phyloP scores from a whole-genome alignment of 2,113 vertebrate species.

The Sinosuthora webbiana region DNA sequence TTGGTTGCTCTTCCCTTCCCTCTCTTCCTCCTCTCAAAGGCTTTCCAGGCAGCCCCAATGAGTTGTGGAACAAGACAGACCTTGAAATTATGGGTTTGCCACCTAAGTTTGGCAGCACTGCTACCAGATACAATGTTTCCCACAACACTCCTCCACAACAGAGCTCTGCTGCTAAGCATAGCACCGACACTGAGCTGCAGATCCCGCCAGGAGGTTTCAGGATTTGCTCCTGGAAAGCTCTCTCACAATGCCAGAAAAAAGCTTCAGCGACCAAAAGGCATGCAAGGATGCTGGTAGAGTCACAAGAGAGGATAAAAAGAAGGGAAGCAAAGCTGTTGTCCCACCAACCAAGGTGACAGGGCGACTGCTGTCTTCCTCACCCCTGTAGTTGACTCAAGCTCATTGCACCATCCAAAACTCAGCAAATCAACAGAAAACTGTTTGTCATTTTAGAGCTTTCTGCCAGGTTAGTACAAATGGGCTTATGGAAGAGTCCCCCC shows the following conservation, averaged over 20 bases:
- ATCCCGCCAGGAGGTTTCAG: not conserved
- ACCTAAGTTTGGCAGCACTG: not conserved
- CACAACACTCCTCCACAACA: conserved; percentile 20
- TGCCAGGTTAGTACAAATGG: not conserved
- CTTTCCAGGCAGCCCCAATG: not conserved
- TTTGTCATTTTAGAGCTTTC: not conserved
- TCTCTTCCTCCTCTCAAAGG: not conserved
- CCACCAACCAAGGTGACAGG: rapidly evolving
- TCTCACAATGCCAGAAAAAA: not conserved
- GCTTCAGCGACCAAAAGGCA: not conserved
- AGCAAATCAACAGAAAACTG: not conserved
- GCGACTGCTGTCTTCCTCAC: not conserved
- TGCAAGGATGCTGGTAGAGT: not conserved
- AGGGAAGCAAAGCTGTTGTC: not conserved
- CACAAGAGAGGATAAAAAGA: not conserved
- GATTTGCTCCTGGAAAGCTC: conserved; percentile 2
- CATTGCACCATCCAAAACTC: rapidly evolving
- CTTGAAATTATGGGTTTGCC: not conserved
- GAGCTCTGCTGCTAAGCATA: not conserved
- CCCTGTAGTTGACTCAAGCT: not conserved
- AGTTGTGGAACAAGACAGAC: not conserved
- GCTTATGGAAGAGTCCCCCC: not conserved
- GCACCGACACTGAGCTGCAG: not conserved
- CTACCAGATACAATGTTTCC: not conserved
- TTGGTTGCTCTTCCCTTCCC: not conserved